Evolutionary conservation across 2,888 invertebrate species (phyloP).

Genomic region (Phalera bucephala): DNA sequence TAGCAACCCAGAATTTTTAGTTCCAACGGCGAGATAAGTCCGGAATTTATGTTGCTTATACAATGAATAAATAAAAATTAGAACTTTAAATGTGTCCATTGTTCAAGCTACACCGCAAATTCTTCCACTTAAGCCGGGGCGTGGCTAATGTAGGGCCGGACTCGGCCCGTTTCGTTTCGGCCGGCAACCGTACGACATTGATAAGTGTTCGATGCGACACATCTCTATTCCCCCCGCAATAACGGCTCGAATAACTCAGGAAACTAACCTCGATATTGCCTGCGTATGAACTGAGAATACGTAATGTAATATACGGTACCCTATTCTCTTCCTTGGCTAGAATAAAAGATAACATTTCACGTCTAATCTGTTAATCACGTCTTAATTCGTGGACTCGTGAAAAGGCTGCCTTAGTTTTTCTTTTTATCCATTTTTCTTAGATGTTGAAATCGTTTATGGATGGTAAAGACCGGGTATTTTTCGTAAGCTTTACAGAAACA

Average conservation of each 20-base stretch:
- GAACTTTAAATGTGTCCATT: slow-evolving; percentile 45
- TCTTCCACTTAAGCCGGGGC: slow-evolving; percentile 60
- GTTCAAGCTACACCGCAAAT: slow-evolving; percentile 57
- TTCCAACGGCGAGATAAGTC: no score
- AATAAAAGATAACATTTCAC: neutral
- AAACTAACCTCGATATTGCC: no score
- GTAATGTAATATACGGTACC: slow-evolving; percentile 19
- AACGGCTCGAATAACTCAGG: no score
- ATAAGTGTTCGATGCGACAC: slow-evolving; percentile 64
- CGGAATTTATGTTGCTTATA: no score
- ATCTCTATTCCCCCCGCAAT: slow-evolving; percentile 55
- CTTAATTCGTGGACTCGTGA: neutral
- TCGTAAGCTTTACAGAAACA: no score
- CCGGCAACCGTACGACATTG: slow-evolving; percentile 61
- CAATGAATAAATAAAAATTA: slow-evolving; percentile 19
- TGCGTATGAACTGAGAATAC: no score
- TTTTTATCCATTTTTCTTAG: slow-evolving; percentile 16
- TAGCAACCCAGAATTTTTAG: no score
- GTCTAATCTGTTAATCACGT: neutral
- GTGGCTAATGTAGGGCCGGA: slow-evolving; percentile 60
- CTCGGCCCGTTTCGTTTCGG: slow-evolving; percentile 56
- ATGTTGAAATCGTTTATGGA: neutral
- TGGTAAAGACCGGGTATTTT: no score
- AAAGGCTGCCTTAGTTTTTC: neutral
- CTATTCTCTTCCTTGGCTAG: neutral